These are phyloP conservation scores for Vanacampus margaritifer DNA, from an alignment of 2,113 vertebrate genomes.

Conservation along the genomic window DNA sequence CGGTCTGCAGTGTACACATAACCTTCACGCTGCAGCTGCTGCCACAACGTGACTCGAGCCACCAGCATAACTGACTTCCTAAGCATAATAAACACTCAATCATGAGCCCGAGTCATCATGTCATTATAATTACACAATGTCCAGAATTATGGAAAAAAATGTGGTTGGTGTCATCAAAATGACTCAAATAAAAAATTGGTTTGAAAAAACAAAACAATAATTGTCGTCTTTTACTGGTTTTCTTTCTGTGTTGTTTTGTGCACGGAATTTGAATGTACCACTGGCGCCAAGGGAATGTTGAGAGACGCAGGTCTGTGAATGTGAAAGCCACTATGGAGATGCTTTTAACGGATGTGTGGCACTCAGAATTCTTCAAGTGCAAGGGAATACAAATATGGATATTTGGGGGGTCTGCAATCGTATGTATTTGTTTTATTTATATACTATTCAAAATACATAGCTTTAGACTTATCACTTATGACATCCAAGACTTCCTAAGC, in stretches of 20 bases:
- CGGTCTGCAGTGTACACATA: constrained; percentile 8
- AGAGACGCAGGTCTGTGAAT: background rate
- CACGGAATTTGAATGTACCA: background rate
- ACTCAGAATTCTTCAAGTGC: background rate
- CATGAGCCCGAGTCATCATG: background rate
- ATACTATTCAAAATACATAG: too few relatives aligned
- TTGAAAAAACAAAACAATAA: background rate
- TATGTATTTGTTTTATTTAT: too few relatives aligned
- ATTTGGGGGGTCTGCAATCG: background rate
- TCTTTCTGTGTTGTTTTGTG: background rate
- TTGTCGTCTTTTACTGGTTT: background rate
- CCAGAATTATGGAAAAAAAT: background rate
- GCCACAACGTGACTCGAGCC: background rate
- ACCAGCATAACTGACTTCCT: constrained; percentile 2
- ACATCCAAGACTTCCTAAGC: too few relatives aligned
- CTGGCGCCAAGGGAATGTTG: background rate
- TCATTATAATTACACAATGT: constrained; percentile 2
- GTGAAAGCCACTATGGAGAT: background rate
- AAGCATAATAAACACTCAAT: constrained; percentile 8
- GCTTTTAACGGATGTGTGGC: background rate
- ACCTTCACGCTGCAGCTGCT: constrained; percentile 9
- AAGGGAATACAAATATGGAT: background rate
- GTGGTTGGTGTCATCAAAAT: constrained; percentile 2
- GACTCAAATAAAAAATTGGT: background rate
- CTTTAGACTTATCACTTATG: too few relatives aligned